phyloP scores from a whole-genome alignment of 2,888 invertebrate species.

The Ferrisia virgata region DNA sequence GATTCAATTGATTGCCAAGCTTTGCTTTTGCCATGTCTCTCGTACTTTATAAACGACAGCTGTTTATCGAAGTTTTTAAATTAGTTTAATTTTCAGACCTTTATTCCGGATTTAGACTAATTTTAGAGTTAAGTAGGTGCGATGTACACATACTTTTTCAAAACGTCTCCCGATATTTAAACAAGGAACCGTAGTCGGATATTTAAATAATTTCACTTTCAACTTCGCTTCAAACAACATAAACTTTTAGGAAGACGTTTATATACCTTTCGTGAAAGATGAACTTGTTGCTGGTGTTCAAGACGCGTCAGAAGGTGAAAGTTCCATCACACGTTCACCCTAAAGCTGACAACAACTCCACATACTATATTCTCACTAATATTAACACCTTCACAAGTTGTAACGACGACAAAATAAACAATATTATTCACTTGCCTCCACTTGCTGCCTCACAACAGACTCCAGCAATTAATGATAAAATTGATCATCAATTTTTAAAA shows the following conservation, averaged over 20 bases:
- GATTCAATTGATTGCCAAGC: not conserved
- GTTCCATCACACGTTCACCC: not conserved
- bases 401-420: not conserved
- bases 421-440: not conserved
- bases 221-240: not conserved
- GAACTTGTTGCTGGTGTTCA: conserved; percentile 17
- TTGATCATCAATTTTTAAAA: not conserved
- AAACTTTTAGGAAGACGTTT: not conserved
- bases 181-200: not conserved
- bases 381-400: not conserved
- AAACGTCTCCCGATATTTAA: not conserved
- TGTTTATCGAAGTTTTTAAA: not conserved
- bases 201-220: not conserved
- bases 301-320: not conserved
- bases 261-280: not conserved
- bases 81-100: not conserved
- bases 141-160: not conserved
- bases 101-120: not conserved
- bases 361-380: not conserved
- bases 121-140: not conserved
- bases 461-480: not conserved
- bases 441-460: not conserved
- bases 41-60: not conserved
- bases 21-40: not conserved
- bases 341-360: not conserved